Base-by-base conservation (phyloP, 2,888 invertebrate genomes). In the Dusona sp. region DNA sequence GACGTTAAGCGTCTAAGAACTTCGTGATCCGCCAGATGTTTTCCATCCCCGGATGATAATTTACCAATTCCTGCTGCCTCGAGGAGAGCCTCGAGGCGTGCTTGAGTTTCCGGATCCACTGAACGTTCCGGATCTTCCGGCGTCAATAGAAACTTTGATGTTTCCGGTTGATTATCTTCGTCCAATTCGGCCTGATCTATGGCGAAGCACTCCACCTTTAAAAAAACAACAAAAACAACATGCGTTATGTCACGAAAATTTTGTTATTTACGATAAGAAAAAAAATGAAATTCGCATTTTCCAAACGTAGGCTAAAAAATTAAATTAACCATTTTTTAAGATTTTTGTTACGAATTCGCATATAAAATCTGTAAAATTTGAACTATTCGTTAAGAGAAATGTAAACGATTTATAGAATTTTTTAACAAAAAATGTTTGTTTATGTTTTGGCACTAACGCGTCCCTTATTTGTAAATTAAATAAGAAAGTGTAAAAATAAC, bases 41-140 rank as follows among this genome's bases (percentile, higher is more conserved):
- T 97, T 93, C 97, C 97, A 95, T 97, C 97, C 92, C 97, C 97
- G 87, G 96, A 95, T 77, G 97, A 96, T 92, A 97, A 95, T 95
- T 97, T 97, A 92, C 97, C 97, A 93, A 98, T 97, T 92, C 97
- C 97, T 93, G 99, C 99, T 93, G 98, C 99, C 95, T 99, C 98
- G 89, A 99, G 96, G 90, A 99, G 96, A 89, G 98, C 98, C 95
- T 98, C 98, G 86, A 99, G 96, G 91, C 98, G 95, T 77, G 98
- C 98, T 94, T 98, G 98, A 91, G 98, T 98, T 94, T 98, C 98
- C 68, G 97, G 97, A 94, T 97, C 97, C 88, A 97, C 97, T 72
- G 96, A 95, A 91, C 96, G 95, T 92, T 97, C 97, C 70, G 96
- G 95, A 93, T 95, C 96, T 90, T 95, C 95, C 36, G 96, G 95